Evolutionary conservation across 2,888 invertebrate species (phyloP).

Genomic region (Polylopha cassiicola): DNA sequence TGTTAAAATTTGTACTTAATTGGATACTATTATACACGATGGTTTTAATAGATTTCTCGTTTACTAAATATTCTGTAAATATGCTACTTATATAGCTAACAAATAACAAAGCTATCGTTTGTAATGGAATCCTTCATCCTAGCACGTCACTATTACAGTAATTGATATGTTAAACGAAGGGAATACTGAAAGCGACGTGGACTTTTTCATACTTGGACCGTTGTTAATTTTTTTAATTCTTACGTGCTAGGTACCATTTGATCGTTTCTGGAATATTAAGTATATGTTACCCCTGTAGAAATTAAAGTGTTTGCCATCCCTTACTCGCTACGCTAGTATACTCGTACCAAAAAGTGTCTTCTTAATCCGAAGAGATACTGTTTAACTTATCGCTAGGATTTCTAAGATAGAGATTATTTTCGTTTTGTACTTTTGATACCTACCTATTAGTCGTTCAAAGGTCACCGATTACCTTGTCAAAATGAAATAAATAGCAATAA

Average conservation of each 20-base stretch:
- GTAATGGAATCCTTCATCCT: too few relatives aligned
- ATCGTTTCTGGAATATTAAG: conserved; percentile 26
- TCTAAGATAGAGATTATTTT: conserved; percentile 65
- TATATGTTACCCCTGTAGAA: conserved; percentile 46
- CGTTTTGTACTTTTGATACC: conserved; percentile 74
- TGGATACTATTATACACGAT: too few relatives aligned
- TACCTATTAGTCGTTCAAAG: conserved; percentile 70
- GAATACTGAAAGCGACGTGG: too few relatives aligned
- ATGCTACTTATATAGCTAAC: too few relatives aligned
- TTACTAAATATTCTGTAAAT: too few relatives aligned
- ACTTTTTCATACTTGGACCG: too few relatives aligned
- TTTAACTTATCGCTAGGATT: conserved; percentile 62
- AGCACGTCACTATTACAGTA: too few relatives aligned
- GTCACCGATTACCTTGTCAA: conserved; percentile 75
- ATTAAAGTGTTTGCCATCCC: conserved; percentile 31
- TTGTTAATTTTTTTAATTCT: too few relatives aligned
- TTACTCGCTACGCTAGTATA: conserved; percentile 36
- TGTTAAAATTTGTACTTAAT: too few relatives aligned
- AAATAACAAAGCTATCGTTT: too few relatives aligned
- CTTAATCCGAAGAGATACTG: conserved; percentile 57
- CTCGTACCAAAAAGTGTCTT: conserved; percentile 57
- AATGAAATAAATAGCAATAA: conserved; percentile 72
- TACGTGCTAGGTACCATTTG: conserved; percentile 20
- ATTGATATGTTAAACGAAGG: too few relatives aligned
- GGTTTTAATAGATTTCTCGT: too few relatives aligned